These are phyloP conservation scores for Salvelinus sp. DNA, from an alignment of 2,113 vertebrate genomes.

Conservation along the genomic window DNA sequence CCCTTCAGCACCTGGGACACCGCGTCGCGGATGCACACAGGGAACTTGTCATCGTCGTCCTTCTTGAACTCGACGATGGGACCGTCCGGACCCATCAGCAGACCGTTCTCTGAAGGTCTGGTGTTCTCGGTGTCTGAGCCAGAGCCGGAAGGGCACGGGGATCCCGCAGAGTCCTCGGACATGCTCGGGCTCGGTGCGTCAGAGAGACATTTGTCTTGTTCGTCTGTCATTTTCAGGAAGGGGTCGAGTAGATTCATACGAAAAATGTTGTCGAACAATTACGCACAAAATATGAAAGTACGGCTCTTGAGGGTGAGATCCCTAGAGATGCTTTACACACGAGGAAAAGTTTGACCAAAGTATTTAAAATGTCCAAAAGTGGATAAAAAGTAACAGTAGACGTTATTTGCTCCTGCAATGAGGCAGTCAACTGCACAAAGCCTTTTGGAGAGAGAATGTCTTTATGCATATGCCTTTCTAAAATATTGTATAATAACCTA, in stretches of 20 bases:
- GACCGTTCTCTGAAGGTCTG: slow-evolving; percentile 86
- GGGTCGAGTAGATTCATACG: slow-evolving; percentile 98
- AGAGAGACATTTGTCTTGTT: slow-evolving; percentile 95
- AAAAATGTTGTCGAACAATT: slow-evolving; percentile 53
- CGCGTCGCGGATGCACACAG: slow-evolving; percentile 94
- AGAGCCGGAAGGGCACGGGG: slow-evolving; percentile 90
- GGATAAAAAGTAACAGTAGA: slow-evolving; percentile 12
- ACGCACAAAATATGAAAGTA: slow-evolving; percentile 45
- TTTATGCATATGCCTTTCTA: slow-evolving; percentile 40
- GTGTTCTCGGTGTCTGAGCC: slow-evolving; percentile 96
- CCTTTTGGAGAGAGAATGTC: slow-evolving; percentile 24
- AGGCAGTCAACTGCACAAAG: slow-evolving; percentile 25
- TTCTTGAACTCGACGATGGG: slow-evolving; percentile 84
- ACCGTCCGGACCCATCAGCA: slow-evolving; percentile 76
- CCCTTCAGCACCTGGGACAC: slow-evolving; percentile 98
- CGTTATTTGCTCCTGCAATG: slow-evolving; percentile 15
- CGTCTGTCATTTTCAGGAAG: slow-evolving; percentile 98
- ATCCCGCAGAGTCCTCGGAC: slow-evolving; percentile 94
- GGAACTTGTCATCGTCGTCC: slow-evolving; percentile 95
- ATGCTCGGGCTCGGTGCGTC: slow-evolving; percentile 94
- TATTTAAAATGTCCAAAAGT: slow-evolving; percentile 14
- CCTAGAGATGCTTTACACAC: slow-evolving; percentile 27
- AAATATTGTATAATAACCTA: neutral
- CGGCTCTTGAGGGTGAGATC: slow-evolving; percentile 10
- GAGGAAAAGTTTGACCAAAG: slow-evolving; percentile 17